Evolutionary conservation across 2,113 vertebrate species (phyloP).

Genomic region (Dromaius novaehollandiae): DNA sequence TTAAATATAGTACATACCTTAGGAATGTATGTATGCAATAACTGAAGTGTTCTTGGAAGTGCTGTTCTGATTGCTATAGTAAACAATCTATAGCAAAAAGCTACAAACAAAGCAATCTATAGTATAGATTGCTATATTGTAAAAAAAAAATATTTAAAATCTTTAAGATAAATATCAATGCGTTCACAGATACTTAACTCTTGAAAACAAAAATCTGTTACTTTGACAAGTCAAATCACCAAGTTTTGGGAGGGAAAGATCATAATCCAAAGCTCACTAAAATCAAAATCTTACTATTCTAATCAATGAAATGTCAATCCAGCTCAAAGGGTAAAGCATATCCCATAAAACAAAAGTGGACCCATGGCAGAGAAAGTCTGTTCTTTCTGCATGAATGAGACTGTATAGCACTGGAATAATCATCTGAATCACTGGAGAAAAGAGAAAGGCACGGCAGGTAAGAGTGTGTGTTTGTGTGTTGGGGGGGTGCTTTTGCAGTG

Average conservation of each 20-base stretch:
- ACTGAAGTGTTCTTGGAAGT: background rate
- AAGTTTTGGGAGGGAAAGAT: background rate
- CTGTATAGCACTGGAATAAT: background rate
- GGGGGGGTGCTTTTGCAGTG: background rate
- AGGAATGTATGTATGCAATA: background rate
- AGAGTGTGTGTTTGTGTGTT: too few species aligned
- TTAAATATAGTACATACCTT: background rate
- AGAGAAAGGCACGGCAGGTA: background rate
- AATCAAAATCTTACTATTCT: background rate
- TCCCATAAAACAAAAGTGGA: background rate
- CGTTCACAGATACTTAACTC: background rate
- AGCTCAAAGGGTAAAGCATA: background rate
- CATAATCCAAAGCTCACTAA: background rate
- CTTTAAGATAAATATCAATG: background rate
- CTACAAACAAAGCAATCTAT: too few species aligned
- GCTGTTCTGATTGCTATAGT: background rate
- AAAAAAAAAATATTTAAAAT: background rate
- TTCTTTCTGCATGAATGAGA: background rate
- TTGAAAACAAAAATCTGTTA: background rate
- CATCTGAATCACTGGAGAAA: background rate
- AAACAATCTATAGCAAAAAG: background rate
- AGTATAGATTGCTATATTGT: too few species aligned
- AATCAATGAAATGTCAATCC: accelerated
- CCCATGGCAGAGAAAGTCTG: background rate
- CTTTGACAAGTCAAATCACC: background rate